Percentiles rank a stretch among this genome's conserved stretches.
Evolutionary conservation across 1,140 invertebrate species (phyloP).

Genomic region (Thereuonema tuberculata): DNA sequence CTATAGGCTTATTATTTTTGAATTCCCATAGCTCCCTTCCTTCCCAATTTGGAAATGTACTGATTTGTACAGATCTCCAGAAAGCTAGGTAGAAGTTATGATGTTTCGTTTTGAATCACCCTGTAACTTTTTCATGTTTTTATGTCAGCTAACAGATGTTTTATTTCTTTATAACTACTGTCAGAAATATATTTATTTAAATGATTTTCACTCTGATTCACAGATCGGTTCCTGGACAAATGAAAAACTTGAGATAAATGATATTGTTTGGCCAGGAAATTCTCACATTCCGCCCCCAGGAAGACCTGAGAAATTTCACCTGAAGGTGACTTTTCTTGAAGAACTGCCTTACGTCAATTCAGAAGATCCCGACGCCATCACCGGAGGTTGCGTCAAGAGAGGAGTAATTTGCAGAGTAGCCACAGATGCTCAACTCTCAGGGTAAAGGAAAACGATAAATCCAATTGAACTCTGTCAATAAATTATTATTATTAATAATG

Average conservation of each 20-base stretch:
- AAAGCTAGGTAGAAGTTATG: too few species aligned
- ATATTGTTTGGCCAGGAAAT: constrained; percentile 84
- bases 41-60: too few species aligned
- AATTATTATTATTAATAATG: background rate
- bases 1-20: too few species aligned
- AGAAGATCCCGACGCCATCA: constrained; percentile 73
- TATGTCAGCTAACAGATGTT: too few species aligned
- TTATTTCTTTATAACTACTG: too few species aligned
- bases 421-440: background rate
- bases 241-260: constrained; percentile 81
- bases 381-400: constrained; percentile 73
- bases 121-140: too few species aligned
- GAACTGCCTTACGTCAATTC: constrained; percentile 92
- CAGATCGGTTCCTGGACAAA: constrained; percentile 81
- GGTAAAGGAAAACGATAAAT: background rate
- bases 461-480: background rate
- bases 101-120: too few species aligned
- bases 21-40: too few species aligned
- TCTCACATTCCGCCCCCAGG: constrained; percentile 36
- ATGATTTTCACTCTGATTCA: too few species aligned
- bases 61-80: too few species aligned
- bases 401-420: constrained; percentile 53
- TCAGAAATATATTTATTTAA: too few species aligned
- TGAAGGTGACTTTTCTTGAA: constrained; percentile 47
- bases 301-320: constrained; percentile 35